Base-by-base conservation (phyloP, 1,140 invertebrate species). In the Leptinotarsa texana region DNA sequence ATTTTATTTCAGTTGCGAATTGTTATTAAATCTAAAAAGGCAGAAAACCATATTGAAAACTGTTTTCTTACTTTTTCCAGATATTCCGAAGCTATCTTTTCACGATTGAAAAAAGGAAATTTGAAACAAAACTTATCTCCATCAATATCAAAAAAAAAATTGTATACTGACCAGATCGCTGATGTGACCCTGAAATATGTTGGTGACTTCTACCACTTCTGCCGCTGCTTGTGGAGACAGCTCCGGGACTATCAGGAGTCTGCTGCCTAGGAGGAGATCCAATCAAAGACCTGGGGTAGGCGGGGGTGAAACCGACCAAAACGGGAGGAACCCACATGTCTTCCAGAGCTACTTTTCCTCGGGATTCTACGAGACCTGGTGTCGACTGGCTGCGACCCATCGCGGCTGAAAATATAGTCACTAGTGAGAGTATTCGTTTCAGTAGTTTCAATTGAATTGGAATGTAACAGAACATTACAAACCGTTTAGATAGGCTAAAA, bases 381-480 rank as follows among this genome's bases (percentile, higher is more conserved):
- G 97, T 97, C 76, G 96, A 98, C 84, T 95, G 94, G 86, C 96
- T 96, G 78, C 97, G 90, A 80, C 95, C 94, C 92, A 98, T 94
- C 74, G 95, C 94, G 86, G 94, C 96, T 98, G 88, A 75, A 89
- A 89, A 24, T 66, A 11, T 42, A 42, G 33, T 2, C 8, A 11
- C 33, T 0, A 11, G 3, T 42, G 11, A 11, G 33, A 11, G 8
- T 42, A 11, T 42, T 11, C 8, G 8, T 42, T 11, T 11, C 8
- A 11, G 3, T 42, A 42, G 33, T 42, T 11, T 11, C 11, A 8
- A 42, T 42, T 8, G 11, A 11, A 42, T 42, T 42, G 33, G 2
- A 42, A 42, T 0, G 33, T 11, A 42, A 42, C 33, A 3, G 33
- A 42, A 42, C 33, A 42, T 42, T 11, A 3, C 33, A 42, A 42